Conservation (phyloP, 2,888 invertebrate species). For the Serripes groenlandicus region DNA sequence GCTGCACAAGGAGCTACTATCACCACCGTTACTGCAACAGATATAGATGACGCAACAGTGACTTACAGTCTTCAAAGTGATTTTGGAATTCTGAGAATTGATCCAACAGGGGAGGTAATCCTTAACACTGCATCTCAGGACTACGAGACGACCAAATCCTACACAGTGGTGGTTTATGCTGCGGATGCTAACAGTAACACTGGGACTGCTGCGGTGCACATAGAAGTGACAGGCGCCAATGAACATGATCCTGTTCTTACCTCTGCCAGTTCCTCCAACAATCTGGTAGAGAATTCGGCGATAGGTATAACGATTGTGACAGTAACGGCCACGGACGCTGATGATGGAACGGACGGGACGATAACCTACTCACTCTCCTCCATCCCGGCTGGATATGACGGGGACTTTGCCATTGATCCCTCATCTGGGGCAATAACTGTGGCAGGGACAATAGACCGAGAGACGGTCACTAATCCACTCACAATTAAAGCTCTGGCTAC, state of each 20-base stretch:
- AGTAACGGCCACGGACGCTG: constrained; percentile 76
- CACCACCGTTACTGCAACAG: constrained; percentile 69
- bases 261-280: constrained; percentile 45
- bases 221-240: constrained; percentile 72
- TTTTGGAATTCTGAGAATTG: constrained; percentile 67
- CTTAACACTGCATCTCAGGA: constrained; percentile 65
- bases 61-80: constrained; percentile 61
- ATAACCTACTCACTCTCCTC: constrained; percentile 67
- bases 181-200: constrained; percentile 95
- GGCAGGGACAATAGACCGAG: constrained; percentile 48
- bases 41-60: constrained; percentile 68
- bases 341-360: constrained; percentile 73
- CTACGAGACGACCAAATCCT: constrained; percentile 68
- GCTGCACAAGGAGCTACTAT: constrained; percentile 60
- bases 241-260: constrained; percentile 72
- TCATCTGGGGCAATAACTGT: constrained; percentile 61
- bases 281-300: constrained; percentile 72
- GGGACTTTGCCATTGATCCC: constrained; percentile 66
- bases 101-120: constrained; percentile 56
- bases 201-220: constrained; percentile 90
- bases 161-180: constrained; percentile 89
- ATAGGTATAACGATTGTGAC: constrained; percentile 64
- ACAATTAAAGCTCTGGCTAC: constrained; percentile 41
- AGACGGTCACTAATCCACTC: constrained; percentile 47
- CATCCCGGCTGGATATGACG: constrained; percentile 56